Conservation (phyloP, 2,888 invertebrate genomes). For the Cantharis flavilabris region DNA sequence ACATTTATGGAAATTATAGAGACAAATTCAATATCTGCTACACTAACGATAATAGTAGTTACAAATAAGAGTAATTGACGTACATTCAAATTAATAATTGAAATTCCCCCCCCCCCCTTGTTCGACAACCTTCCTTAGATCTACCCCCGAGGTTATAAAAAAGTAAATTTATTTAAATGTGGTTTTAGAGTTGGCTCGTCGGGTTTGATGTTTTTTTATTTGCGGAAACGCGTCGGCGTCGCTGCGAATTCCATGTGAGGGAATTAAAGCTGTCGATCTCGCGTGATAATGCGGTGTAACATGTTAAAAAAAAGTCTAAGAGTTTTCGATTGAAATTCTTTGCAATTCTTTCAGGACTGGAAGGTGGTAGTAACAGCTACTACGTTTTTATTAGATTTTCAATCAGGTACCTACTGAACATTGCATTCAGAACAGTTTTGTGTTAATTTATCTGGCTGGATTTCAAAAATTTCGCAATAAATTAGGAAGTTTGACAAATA, state of each 20-base stretch:
- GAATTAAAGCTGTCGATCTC: slow-evolving; percentile 3
- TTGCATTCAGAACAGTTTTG: not conserved
- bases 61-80: not conserved
- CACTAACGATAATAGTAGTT: not conserved
- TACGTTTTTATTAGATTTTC: slow-evolving; percentile 2
- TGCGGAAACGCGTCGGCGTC: not conserved
- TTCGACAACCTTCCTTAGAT: not conserved
- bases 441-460: not conserved
- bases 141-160: not conserved
- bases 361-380: not conserved
- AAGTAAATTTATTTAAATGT: not conserved
- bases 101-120: not conserved
- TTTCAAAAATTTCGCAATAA: not conserved
- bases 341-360: not conserved
- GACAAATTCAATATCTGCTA: not conserved
- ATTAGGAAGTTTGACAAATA: not conserved
- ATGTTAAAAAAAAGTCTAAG: not conserved
- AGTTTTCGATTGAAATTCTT: not conserved
- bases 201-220: not conserved
- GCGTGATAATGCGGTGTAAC: slow-evolving; percentile 1
- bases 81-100: not conserved
- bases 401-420: not conserved
- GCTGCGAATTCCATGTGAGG: not conserved
- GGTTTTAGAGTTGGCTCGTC: not conserved
- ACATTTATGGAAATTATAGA: not conserved